Evolutionary conservation across 2,797 vertebrate species (phyloP), one percentile per base, ranked within the genome.

Genomic region (Calcarius lapponicus): DNA sequence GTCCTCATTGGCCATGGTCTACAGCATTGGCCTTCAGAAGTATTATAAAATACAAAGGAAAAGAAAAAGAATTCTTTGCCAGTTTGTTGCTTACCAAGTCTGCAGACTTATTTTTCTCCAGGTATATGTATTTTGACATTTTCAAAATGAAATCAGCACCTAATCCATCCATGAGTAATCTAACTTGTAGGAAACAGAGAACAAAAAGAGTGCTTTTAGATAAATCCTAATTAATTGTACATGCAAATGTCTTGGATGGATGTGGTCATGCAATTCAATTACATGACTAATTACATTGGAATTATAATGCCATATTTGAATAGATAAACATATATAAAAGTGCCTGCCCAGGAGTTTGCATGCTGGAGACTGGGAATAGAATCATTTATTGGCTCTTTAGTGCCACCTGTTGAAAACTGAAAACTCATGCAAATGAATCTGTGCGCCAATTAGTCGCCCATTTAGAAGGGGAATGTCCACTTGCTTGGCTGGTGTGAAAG

Each of bases 161-260:
- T 92, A 97, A 96, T 95, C 82, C 94, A 93, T 96, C 92, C 93
- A 89, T 90, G 80, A 87, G 85, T 96, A 97, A 97, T 96, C 93
- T 95, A 91, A 97, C 92, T 94, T 96, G 74, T 90, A 96, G 91
- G 92, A 95, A 95, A 94, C 22, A 67, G 51, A 97, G 83, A 97
- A 90, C 71, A 96, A 97, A 98, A 95, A 95, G 69, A 69, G 26
- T 93, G 88, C 80, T 97, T 97, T 97, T 90, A 97, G 97, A 97
- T 96, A 98, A 98, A 97, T 97, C 96, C 95, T 97, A 97, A 98
- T 97, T 97, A 97, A 97, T 95, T 96, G 96, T 62, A 94, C 96
- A 97, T 96, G 97, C 95, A 98, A 98, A 98, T 98, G 84, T 96
- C 94, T 95, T 95, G 94, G 93, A 96, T 96, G 97, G 96, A 97